Evolutionary conservation across 2,113 vertebrate genomes (phyloP).

Genomic region (Chelonoidis abingdonii): DNA sequence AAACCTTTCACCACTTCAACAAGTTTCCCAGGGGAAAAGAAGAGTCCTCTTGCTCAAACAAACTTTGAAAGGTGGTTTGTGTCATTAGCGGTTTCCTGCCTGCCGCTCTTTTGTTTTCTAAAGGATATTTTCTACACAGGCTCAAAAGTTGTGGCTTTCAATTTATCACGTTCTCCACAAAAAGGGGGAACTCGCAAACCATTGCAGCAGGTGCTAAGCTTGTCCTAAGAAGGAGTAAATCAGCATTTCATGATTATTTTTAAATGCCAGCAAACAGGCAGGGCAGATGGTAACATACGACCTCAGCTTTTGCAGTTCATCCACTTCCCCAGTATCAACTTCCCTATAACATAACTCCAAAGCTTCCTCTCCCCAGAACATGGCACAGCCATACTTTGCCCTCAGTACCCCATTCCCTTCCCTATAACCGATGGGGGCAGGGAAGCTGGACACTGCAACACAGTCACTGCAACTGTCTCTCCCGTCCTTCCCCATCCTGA

Average conservation of each 20-base stretch:
- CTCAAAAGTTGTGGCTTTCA: background rate
- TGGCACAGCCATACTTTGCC: background rate
- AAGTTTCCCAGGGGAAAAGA: background rate
- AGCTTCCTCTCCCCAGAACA: background rate
- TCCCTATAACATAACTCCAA: background rate
- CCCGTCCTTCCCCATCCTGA: accelerated
- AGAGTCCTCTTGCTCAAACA: background rate
- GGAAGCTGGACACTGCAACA: background rate
- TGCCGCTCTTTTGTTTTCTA: accelerated
- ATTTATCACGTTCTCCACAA: background rate
- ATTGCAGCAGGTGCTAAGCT: accelerated
- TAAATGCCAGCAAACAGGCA: background rate
- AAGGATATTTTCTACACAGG: background rate
- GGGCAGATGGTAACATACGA: background rate
- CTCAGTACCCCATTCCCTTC: background rate
- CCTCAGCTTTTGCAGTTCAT: background rate
- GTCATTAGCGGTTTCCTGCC: background rate
- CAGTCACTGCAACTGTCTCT: background rate
- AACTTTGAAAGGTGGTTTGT: background rate
- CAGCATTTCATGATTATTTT: background rate
- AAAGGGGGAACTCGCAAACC: background rate
- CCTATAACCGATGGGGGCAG: background rate
- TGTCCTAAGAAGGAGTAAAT: background rate
- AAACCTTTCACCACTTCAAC: accelerated
- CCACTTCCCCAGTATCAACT: background rate